Evolutionary conservation across 2,113 vertebrate species (phyloP), one percentile per base, ranked within the genome.

Genomic region (Arenaria interpres): DNA sequence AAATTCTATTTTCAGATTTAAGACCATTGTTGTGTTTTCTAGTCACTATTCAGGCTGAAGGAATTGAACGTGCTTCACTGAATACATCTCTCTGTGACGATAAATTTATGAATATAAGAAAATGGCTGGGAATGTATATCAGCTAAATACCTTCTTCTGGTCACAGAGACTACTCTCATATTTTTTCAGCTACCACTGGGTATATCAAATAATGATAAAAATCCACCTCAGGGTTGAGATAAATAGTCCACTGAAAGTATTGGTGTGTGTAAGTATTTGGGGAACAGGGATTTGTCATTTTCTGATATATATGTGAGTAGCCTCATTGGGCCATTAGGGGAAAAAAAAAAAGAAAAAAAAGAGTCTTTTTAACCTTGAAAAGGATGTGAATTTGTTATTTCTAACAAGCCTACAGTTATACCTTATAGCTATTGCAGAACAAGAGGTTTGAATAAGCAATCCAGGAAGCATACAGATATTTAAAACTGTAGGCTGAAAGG

Each of bases 21-120:
- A 90, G 69, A 93, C 51, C 51, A 37, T 21, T 56, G 20, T 41
- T 90, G 73, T 91, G 59, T 60, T 97, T 95, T 82, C 87, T 72
- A 95, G 69, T 88, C 84, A 76, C 74, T 79, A 33, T 79, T 88
- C 62, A 72, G 51, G 48, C 30, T 85, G 32, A 37, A 77, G 50
- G 24, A 93, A 73, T n/a, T 91, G 62, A 94, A 91, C 2, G 14
- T 53, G 35, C 66, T 95, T 92, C 50, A 37, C n/a, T 62, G 66
- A 82, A 85, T 82, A 48, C 62, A 76, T 90, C 33, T 93, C 3
- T 46, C 63, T 73, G 32, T 50, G 45, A 76, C 73, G 62, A 56
- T 72, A 92, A 76, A 97, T 96, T 94, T 85, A 92, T 53, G 69
- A 83, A 85, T 89, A 91, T 64, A 87, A 84, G 50, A 85, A 94